These are phyloP conservation scores for Sphaeramia orbicularis DNA, from an alignment of 2,797 vertebrate genomes.

Conservation along the genomic window DNA sequence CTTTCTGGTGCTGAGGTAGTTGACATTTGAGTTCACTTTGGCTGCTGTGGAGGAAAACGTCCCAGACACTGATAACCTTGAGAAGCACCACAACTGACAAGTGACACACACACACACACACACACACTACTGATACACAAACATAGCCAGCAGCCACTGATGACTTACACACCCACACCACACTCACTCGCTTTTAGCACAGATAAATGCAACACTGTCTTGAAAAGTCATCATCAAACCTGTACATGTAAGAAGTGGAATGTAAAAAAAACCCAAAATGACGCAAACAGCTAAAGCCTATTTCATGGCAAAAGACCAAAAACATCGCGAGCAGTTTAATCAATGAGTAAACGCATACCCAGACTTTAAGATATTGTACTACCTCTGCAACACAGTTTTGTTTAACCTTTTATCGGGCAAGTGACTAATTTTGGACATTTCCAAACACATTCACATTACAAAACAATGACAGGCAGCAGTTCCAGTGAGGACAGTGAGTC, in stretches of 20 bases:
- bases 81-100: conserved; percentile 48
- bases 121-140: conserved; percentile 4
- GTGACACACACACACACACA: not conserved
- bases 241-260: not conserved
- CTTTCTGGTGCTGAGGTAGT: conserved; percentile 22
- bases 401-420: too few relatives aligned
- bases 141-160: conserved; percentile 20
- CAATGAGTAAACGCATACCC: too few relatives aligned
- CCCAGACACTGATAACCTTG: conserved; percentile 61
- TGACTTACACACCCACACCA: conserved; percentile 4
- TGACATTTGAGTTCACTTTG: conserved; percentile 32
- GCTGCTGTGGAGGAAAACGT: conserved; percentile 35
- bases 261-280: not conserved
- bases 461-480: too few relatives aligned
- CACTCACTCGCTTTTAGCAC: conserved; percentile 1
- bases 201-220: conserved; percentile 34
- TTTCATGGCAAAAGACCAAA: not conserved
- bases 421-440: too few relatives aligned
- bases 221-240: conserved; percentile 11
- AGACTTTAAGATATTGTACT: too few relatives aligned
- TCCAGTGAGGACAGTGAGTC: too few relatives aligned
- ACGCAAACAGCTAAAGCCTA: not conserved
- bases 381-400: conserved; percentile 1
- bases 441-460: too few relatives aligned
- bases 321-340: too few relatives aligned